These are phyloP conservation scores for Coecobrya sp. DNA, from an alignment of 2,888 invertebrate genomes.

Conservation along the genomic window DNA sequence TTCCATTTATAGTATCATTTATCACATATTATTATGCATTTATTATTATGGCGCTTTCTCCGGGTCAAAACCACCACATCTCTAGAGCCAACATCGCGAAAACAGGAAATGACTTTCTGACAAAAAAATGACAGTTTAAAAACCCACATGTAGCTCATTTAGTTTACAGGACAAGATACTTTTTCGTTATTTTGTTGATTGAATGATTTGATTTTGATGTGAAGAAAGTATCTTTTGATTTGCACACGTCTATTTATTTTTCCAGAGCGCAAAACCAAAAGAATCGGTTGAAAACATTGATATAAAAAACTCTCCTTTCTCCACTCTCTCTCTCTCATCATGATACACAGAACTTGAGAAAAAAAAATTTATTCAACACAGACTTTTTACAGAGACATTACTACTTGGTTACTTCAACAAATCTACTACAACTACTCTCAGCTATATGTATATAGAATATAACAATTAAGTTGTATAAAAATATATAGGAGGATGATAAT, in stretches of 20 bases:
- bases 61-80: background rate
- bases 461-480: background rate
- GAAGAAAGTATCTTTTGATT: constrained; percentile 21
- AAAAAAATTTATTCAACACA: constrained; percentile 72
- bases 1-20: too few relatives aligned
- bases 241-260: constrained; percentile 81
- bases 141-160: background rate
- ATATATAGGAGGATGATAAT: constrained; percentile 23
- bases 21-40: too few relatives aligned
- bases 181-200: background rate
- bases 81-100: background rate
- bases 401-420: constrained; percentile 63
- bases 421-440: constrained; percentile 38
- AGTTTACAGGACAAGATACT: background rate
- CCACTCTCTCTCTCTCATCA: constrained; percentile 63
- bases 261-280: constrained; percentile 86
- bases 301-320: constrained; percentile 61
- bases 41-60: background rate
- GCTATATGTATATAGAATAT: background rate
- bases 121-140: background rate
- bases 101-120: background rate
- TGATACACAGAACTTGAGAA: constrained; percentile 70
- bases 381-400: constrained; percentile 80
- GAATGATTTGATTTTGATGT: background rate
- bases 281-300: constrained; percentile 85